Evolutionary conservation across 2,113 vertebrate species (phyloP).

Genomic region (Tretioscincus oriximinensis): DNA sequence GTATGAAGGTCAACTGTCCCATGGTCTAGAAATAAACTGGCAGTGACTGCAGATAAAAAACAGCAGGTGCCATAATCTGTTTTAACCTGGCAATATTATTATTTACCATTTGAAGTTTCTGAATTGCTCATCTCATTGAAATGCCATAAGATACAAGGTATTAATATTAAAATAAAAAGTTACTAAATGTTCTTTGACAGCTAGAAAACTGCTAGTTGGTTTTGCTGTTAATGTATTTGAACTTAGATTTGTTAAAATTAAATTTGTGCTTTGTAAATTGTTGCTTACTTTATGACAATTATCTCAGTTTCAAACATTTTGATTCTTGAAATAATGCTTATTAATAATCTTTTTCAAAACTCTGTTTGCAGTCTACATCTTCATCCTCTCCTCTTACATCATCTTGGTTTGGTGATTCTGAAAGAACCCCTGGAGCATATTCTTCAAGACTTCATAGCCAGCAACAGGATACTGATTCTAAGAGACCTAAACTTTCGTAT

Average conservation of each 20-base stretch:
- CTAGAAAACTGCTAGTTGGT: background rate
- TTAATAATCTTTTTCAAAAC: conserved; percentile 35
- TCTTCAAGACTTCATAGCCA: conserved; percentile 82
- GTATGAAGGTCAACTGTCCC: background rate
- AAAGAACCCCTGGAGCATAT: conserved; percentile 81
- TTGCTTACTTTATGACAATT: too few relatives aligned
- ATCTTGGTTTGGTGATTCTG: conserved; percentile 79
- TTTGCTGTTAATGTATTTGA: too few relatives aligned
- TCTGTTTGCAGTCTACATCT: conserved; percentile 60
- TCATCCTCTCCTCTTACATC: conserved; percentile 73
- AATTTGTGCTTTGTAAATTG: too few relatives aligned
- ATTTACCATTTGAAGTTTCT: background rate
- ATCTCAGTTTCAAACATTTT: background rate
- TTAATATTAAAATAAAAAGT: background rate
- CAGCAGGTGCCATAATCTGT: background rate
- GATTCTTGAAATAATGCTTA: background rate
- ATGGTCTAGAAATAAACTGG: background rate
- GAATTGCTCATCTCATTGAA: background rate
- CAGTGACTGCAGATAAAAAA: background rate
- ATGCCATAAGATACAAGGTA: background rate
- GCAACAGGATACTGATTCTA: conserved; percentile 86
- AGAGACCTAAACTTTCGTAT: conserved; percentile 92
- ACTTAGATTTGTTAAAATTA: too few relatives aligned
- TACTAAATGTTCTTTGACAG: background rate
- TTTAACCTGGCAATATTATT: background rate